Conservation (phyloP, 1,140 invertebrate genomes). For the Monochamus saltuarius region DNA sequence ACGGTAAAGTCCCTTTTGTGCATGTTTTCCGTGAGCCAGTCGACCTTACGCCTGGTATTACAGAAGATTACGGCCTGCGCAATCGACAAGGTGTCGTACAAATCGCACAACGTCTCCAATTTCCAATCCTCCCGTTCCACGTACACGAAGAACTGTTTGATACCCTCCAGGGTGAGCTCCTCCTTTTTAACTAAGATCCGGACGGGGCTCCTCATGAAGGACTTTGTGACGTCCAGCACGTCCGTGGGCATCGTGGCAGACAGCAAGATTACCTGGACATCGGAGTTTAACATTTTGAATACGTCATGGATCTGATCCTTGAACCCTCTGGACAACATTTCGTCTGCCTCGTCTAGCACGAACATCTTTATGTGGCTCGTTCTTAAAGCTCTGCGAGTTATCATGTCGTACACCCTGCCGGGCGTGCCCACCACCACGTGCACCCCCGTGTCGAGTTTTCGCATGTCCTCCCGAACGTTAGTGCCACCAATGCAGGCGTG, state of each 20-base stretch:
- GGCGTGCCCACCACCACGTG: constrained; percentile 98
- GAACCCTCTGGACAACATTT: constrained; percentile 99
- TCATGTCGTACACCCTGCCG: constrained; percentile 98
- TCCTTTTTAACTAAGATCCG: constrained; percentile 99
- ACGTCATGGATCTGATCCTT: constrained; percentile 99
- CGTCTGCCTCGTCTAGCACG: constrained; percentile 98
- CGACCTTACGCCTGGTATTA: constrained; percentile 97
- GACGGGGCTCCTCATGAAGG: constrained; percentile 98
- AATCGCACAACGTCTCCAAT: constrained; percentile 93
- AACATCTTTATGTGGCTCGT: constrained; percentile 93
- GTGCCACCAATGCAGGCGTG: constrained; percentile 99
- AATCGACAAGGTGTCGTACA: constrained; percentile 98
- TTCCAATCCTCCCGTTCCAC: constrained; percentile 99
- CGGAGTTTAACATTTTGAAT: constrained; percentile 84
- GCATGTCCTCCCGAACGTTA: constrained; percentile 94
- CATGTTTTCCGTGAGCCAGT: constrained; percentile 95
- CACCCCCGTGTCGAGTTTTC: constrained; percentile 87
- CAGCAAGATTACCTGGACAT: constrained; percentile 95
- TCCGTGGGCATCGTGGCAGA: constrained; percentile 98
- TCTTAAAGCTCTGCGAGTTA: constrained; percentile 84
- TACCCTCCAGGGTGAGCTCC: constrained; percentile 98
- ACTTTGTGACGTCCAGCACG: constrained; percentile 95
- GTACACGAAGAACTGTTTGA: constrained; percentile 96
- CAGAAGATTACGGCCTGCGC: constrained; percentile 99
- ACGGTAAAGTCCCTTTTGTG: constrained; percentile 92